A percentile compares a stretch with the other conserved stretches of the same genome.
phyloP scores from a whole-genome alignment of 2,113 vertebrate genomes.

The Callithrix jacchus region DNA sequence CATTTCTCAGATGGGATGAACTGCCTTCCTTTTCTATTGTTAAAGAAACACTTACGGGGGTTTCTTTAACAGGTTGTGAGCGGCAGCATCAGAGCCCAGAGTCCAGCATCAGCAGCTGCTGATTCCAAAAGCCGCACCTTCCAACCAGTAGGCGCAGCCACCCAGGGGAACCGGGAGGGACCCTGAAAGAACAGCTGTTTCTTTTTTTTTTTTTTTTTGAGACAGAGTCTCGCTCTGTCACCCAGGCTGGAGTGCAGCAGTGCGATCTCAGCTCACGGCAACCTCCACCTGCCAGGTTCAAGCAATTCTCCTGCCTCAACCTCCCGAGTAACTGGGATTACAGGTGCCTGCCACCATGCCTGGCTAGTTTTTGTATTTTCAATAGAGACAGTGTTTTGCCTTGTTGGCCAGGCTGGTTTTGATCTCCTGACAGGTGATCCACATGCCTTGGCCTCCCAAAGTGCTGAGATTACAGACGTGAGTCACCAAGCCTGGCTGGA shows the following conservation, averaged over 20 bases:
- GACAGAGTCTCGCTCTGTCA: neutral
- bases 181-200: neutral
- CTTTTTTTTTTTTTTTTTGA: neutral
- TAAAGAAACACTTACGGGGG: neutral
- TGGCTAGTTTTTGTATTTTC: too few relatives aligned
- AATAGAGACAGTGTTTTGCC: too few relatives aligned
- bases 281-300: too few relatives aligned
- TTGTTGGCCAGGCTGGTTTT: too few relatives aligned
- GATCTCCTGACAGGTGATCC: too few relatives aligned
- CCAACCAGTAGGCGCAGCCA: neutral
- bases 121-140: neutral
- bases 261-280: too few relatives aligned
- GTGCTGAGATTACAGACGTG: too few relatives aligned
- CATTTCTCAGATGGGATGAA: neutral
- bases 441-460: neutral
- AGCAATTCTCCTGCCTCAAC: too few relatives aligned
- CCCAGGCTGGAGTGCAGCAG: too few relatives aligned
- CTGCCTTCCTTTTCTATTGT: neutral
- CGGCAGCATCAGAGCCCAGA: neutral
- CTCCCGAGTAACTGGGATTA: too few relatives aligned
- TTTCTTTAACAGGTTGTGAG: neutral
- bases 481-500: too few relatives aligned
- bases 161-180: neutral
- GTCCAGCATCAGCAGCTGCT: accelerated
- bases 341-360: too few relatives aligned